These are phyloP conservation scores for Dasyornis broadbenti DNA, from an alignment of 2,113 vertebrate genomes.

Conservation along the genomic window DNA sequence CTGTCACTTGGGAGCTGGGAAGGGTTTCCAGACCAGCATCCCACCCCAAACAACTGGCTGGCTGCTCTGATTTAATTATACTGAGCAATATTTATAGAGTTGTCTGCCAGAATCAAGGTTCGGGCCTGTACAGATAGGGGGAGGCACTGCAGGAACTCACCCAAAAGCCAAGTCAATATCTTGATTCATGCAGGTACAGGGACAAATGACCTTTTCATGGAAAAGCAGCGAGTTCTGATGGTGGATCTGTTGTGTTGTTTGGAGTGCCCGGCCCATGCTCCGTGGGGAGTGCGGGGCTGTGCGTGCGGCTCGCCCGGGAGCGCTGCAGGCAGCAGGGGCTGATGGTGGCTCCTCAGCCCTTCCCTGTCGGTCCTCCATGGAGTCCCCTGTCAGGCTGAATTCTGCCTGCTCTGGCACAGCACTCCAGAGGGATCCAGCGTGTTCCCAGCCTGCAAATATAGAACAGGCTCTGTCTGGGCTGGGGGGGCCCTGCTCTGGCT, in stretches of 20 bases:
- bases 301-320: not conserved
- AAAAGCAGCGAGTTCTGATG: fast-evolving
- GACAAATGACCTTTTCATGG: not conserved
- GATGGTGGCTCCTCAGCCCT: not conserved
- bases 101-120: not conserved
- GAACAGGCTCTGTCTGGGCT: not conserved
- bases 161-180: not conserved
- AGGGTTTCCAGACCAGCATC: not conserved
- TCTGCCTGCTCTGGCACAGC: not conserved
- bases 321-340: not conserved
- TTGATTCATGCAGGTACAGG: not conserved
- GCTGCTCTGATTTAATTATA: not conserved
- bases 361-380: not conserved
- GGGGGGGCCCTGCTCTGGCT: not conserved
- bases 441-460: not conserved
- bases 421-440: not conserved
- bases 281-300: fast-evolving
- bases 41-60: not conserved
- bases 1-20: not conserved
- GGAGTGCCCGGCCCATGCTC: not conserved
- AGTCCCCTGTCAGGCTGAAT: not conserved
- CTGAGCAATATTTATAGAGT: not conserved
- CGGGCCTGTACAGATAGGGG: fast-evolving
- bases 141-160: fast-evolving
- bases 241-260: not conserved